phyloP scores from a whole-genome alignment of 2,888 invertebrate genomes.

The Clistopyga incitator region DNA sequence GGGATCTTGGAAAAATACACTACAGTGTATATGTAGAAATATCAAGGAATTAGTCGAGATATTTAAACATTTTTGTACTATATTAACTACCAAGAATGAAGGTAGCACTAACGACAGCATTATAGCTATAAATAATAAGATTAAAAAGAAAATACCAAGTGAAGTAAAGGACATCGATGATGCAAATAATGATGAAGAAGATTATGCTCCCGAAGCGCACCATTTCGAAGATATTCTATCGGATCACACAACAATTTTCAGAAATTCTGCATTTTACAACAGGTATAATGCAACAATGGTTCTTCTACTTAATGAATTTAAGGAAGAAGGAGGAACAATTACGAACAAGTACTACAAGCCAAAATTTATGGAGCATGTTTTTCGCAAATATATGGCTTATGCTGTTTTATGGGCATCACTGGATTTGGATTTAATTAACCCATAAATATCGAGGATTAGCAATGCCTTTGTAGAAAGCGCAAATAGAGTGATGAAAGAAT shows the following conservation, averaged over 20 bases:
- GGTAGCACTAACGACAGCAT: too few species aligned
- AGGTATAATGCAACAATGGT: not conserved
- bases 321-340: not conserved
- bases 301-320: too few species aligned
- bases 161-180: not conserved
- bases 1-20: too few species aligned
- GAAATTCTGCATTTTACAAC: slow-evolving; percentile 58
- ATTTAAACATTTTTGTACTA: too few species aligned
- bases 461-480: too few species aligned
- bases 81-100: too few species aligned
- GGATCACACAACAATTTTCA: slow-evolving; percentile 33
- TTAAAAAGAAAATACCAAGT: not conserved
- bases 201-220: not conserved
- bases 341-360: slow-evolving; percentile 53
- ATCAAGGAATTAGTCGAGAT: too few species aligned
- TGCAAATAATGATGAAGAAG: not conserved
- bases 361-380: slow-evolving; percentile 60
- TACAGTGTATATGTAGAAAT: too few species aligned
- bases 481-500: slow-evolving; percentile 50
- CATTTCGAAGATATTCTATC: slow-evolving; percentile 35
- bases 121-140: too few species aligned
- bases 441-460: too few species aligned
- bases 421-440: too few species aligned
- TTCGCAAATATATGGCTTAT: slow-evolving; percentile 57
- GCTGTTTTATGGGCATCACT: too few species aligned